A percentile compares a stretch with the other conserved stretches of the same genome.
phyloP scores from a whole-genome alignment of 2,888 invertebrate genomes.

The Drosophila niveifrons region DNA sequence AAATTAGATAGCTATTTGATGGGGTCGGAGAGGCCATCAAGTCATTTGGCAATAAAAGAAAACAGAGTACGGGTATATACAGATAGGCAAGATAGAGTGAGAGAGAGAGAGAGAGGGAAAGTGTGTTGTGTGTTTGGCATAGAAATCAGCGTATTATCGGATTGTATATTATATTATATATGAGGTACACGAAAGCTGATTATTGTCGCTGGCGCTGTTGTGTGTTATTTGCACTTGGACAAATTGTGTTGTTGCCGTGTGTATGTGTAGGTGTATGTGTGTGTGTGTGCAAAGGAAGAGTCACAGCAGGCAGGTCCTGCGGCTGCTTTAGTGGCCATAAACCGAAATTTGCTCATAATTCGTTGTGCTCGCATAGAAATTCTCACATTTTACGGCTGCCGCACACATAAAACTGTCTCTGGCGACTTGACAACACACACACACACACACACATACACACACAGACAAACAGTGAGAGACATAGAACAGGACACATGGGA shows the following conservation, averaged over 20 bases:
- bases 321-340: slow-evolving; percentile 72
- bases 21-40: not conserved
- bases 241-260: slow-evolving; percentile 45
- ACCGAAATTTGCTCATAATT: slow-evolving; percentile 78
- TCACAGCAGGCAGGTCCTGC: slow-evolving; percentile 30
- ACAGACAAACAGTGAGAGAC: not conserved
- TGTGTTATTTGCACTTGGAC: slow-evolving; percentile 63
- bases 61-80: not conserved
- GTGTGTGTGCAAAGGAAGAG: slow-evolving; percentile 6
- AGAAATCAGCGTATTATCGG: slow-evolving; percentile 28
- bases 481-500: slow-evolving; percentile 17
- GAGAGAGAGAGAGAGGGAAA: not conserved
- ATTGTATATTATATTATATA: slow-evolving; percentile 10
- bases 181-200: slow-evolving; percentile 6
- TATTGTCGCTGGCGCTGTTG: slow-evolving; percentile 4
- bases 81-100: not conserved
- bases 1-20: not conserved
- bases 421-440: slow-evolving; percentile 53
- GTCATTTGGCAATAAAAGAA: slow-evolving; percentile 5
- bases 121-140: slow-evolving; percentile 10
- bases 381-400: slow-evolving; percentile 67
- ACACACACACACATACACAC: slow-evolving; percentile 1
- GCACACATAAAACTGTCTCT: slow-evolving; percentile 72
- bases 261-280: no score
- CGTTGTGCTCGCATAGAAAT: slow-evolving; percentile 61